These are phyloP conservation scores for Palloptera scutellata DNA, from an alignment of 2,888 invertebrate genomes.

Conservation along the genomic window DNA sequence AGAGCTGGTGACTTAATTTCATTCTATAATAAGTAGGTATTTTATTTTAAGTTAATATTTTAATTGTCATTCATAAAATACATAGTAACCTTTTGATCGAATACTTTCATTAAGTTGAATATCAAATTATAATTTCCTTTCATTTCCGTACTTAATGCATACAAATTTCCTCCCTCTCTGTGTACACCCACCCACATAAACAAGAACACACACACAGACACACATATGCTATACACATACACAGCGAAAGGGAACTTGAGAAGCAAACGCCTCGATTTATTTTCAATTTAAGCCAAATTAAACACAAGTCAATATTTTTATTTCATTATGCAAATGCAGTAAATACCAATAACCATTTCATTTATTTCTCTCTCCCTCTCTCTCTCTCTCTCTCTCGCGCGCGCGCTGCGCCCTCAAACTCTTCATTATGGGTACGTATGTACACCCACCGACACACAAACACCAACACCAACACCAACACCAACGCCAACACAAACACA, in stretches of 20 bases:
- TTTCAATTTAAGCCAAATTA: slow-evolving; percentile 42
- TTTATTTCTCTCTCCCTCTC: background rate
- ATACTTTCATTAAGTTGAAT: no score
- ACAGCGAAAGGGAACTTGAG: slow-evolving; percentile 11
- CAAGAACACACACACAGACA: slow-evolving; percentile 11
- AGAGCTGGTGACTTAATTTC: no score
- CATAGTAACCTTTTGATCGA: no score
- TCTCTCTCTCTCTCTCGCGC: background rate
- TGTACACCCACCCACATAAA: slow-evolving; percentile 5
- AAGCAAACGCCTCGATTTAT: slow-evolving; percentile 14
- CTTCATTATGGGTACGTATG: background rate
- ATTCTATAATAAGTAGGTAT: no score
- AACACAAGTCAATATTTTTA: slow-evolving; percentile 48
- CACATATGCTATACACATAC: background rate
- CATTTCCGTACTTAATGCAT: no score
- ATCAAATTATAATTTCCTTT: no score
- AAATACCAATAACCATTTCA: slow-evolving; percentile 26
- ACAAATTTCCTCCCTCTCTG: slow-evolving; percentile 17
- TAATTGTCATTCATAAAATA: no score
- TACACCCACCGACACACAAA: background rate
- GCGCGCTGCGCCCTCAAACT: background rate
- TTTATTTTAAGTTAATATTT: no score
- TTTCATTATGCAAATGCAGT: slow-evolving; percentile 53
- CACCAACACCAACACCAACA: slow-evolving; percentile 7
- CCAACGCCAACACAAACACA: background rate